Conservation (phyloP, 2,888 invertebrate species). For the Drosophila peninsularis region DNA sequence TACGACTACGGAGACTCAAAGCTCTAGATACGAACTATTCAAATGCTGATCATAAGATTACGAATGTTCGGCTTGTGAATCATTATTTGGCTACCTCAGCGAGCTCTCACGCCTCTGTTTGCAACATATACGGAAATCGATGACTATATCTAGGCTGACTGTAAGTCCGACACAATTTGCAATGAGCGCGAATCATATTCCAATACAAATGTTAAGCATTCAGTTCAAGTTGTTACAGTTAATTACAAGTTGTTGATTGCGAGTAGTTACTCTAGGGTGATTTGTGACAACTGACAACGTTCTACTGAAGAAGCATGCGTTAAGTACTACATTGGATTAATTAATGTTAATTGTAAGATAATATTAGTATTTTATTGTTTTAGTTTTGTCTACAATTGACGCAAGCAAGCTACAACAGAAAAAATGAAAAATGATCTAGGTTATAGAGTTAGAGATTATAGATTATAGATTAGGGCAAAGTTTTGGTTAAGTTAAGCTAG, state of each 20-base stretch:
- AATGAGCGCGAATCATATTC: constrained; percentile 70
- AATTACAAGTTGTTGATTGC: constrained; percentile 27
- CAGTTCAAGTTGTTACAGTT: constrained; percentile 29
- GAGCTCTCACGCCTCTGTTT: background rate
- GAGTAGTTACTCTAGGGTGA: constrained; percentile 32
- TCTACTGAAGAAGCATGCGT: constrained; percentile 47
- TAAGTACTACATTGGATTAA: constrained; percentile 18
- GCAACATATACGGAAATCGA: background rate
- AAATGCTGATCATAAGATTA: background rate
- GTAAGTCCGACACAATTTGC: background rate
- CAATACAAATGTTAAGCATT: constrained; percentile 76
- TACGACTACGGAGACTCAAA: background rate
- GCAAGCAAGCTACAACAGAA: constrained; percentile 44
- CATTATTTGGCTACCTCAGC: background rate
- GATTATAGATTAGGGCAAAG: constrained; percentile 5
- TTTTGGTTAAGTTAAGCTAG: constrained; percentile 6
- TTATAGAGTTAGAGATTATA: background rate
- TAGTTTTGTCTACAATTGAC: constrained; percentile 8
- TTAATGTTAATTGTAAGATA: constrained; percentile 8
- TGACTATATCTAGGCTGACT: background rate
- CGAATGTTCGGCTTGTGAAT: background rate
- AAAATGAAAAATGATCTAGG: constrained; percentile 27
- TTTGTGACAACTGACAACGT: constrained; percentile 38
- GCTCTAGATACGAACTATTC: background rate
- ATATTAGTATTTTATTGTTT: background rate